Base-by-base conservation (phyloP, 2,888 invertebrate species). In the Chaitophorus viminalis region DNA sequence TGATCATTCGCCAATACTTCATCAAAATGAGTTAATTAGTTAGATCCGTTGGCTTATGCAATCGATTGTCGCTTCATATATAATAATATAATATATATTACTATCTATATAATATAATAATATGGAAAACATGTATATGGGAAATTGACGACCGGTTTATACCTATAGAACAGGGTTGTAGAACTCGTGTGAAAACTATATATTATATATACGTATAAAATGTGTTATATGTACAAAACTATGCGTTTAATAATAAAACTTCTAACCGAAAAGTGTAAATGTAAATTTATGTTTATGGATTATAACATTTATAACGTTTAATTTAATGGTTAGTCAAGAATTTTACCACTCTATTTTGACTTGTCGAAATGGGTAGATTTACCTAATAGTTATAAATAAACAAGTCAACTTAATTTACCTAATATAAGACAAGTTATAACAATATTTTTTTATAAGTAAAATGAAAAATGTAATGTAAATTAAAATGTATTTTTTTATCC, bases 1-100 rank as follows among this genome's bases (percentile, higher is more conserved):
- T 84, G 76, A 84, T 31, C 84, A 84, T 84, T 76, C 31, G 54
- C 65, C 60, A 75, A 74, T 74, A 82, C n/a, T 76, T 39, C 39
- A 31, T 46, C 46, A 8, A 76, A 76, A 65, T 76, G 84, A 65
- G 84, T 84, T 84, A 75, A 76, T 76, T 65, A 84, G 84, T 84
- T 84, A 46, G 33, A 68, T 76, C 76, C 84, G 84, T 76, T 76
- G 84, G 84, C 31, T 84, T 84, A 65, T 76, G 25, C 31, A 84
- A 76, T 84, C 65, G 65, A 84, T 68, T 46, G 84, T 76, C 76
- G 46, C 31, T 25, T 76, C 65, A 46, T 68, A 46, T 39, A 9
- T 75, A 68, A 81, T 68, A 39, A 25, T 33, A 46, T 72, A 70
- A 31, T 68, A 72, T n/a, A n/a, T n/a, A n/a, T n/a, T 36, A 3